Conservation (phyloP, 2,797 vertebrate species). For the Xiphorhynchus erythropygius region DNA sequence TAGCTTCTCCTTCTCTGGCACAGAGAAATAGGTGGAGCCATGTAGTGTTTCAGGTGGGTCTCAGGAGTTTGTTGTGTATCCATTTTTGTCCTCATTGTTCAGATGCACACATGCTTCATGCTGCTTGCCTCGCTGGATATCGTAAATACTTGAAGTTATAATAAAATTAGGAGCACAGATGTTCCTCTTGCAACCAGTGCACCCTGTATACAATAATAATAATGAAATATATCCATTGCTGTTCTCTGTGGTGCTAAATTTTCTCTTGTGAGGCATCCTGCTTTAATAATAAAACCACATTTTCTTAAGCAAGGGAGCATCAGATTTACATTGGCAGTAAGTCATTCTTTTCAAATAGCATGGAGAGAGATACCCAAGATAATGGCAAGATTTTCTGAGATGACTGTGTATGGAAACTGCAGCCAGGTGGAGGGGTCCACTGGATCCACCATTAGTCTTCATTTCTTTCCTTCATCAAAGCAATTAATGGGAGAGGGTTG, state of each 20-base stretch:
- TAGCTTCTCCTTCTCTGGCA: not conserved
- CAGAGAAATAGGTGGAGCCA: not conserved
- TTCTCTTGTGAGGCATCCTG: slow-evolving; percentile 58
- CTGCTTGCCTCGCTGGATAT: slow-evolving; percentile 37
- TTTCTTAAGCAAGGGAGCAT: slow-evolving; percentile 56
- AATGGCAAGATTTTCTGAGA: slow-evolving; percentile 23
- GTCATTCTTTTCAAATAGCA: not conserved
- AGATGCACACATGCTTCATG: not conserved
- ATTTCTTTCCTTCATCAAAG: slow-evolving; percentile 45
- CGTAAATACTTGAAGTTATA: slow-evolving; percentile 62
- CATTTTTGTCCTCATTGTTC: not conserved
- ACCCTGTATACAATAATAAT: slow-evolving; percentile 66
- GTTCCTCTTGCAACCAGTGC: slow-evolving; percentile 63
- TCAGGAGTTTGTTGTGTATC: not conserved
- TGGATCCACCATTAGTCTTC: slow-evolving; percentile 38
- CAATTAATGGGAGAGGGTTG: slow-evolving; percentile 23
- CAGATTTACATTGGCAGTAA: slow-evolving; percentile 53
- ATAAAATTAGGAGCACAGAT: slow-evolving; percentile 72
- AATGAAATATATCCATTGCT: slow-evolving; percentile 64
- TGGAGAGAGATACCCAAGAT: not conserved
- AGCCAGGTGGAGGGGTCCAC: not conserved
- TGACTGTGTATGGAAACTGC: slow-evolving; percentile 20
- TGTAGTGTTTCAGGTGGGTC: not conserved
- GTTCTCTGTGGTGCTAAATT: slow-evolving; percentile 19
- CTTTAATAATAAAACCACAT: slow-evolving; percentile 64